phyloP scores from a whole-genome alignment of 2,113 vertebrate genomes.

The Arenaria interpres region DNA sequence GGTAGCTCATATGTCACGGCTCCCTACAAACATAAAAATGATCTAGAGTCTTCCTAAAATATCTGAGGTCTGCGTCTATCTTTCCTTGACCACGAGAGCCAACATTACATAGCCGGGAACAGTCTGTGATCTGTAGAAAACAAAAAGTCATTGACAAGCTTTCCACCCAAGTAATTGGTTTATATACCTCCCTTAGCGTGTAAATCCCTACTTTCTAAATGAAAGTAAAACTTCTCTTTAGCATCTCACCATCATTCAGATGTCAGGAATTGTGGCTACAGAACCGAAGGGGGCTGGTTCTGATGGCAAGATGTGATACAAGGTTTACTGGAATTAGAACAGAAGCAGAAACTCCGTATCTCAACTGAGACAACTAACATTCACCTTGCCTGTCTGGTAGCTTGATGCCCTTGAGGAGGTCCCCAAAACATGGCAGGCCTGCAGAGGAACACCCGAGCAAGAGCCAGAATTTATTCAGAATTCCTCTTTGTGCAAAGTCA shows the following conservation, averaged over 20 bases:
- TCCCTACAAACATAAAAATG: constrained; percentile 21
- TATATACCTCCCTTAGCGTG: background rate
- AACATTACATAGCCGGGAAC: background rate
- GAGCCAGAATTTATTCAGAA: background rate
- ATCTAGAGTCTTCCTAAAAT: constrained; percentile 18
- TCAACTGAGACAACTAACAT: background rate
- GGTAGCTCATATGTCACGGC: background rate
- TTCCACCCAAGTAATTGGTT: constrained; percentile 20
- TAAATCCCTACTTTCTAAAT: background rate
- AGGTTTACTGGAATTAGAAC: background rate
- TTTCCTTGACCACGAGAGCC: background rate
- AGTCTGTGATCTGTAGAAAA: background rate
- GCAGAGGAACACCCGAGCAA: background rate
- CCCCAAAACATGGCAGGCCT: background rate
- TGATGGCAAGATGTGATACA: background rate
- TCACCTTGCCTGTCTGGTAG: background rate
- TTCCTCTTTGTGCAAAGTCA: background rate
- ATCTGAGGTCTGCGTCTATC: background rate
- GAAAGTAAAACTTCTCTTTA: background rate
- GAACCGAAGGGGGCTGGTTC: background rate
- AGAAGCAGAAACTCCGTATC: background rate
- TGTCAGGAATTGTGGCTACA: background rate
- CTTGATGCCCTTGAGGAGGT: background rate
- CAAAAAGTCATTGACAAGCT: constrained; percentile 1
- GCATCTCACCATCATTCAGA: background rate